Conservation (phyloP, 2,113 vertebrate genomes). For the Cyrtonyx montezumae region DNA sequence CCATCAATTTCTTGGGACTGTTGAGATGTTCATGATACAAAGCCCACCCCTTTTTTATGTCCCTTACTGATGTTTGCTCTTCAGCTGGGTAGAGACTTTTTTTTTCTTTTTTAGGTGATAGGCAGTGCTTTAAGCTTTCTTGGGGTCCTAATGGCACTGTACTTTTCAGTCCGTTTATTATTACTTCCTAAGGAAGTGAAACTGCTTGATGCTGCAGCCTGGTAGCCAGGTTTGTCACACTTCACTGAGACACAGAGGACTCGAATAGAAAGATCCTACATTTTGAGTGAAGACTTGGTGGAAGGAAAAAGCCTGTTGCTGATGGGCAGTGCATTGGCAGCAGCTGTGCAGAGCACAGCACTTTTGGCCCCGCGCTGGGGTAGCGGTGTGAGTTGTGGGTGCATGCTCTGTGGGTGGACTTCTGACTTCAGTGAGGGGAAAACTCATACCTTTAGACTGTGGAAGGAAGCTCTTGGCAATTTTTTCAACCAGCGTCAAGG, state of each 20-base stretch:
- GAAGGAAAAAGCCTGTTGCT: background rate
- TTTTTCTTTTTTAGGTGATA: background rate
- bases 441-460: background rate
- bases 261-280: background rate
- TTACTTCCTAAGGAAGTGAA: background rate
- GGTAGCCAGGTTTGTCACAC: background rate
- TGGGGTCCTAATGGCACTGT: background rate
- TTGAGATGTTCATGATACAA: background rate
- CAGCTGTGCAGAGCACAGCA: background rate
- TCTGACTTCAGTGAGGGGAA: background rate
- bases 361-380: background rate
- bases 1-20: background rate
- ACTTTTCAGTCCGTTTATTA: background rate
- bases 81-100: background rate
- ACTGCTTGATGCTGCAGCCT: background rate
- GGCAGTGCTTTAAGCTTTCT: background rate
- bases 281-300: background rate
- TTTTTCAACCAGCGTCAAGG: background rate
- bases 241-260: background rate
- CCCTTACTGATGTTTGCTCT: background rate
- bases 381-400: background rate
- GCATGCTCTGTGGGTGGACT: background rate
- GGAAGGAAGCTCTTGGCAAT: background rate
- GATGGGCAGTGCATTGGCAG: background rate
- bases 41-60: background rate